phyloP scores from a whole-genome alignment of 2,113 vertebrate species.

The Coracopsis vasa region DNA sequence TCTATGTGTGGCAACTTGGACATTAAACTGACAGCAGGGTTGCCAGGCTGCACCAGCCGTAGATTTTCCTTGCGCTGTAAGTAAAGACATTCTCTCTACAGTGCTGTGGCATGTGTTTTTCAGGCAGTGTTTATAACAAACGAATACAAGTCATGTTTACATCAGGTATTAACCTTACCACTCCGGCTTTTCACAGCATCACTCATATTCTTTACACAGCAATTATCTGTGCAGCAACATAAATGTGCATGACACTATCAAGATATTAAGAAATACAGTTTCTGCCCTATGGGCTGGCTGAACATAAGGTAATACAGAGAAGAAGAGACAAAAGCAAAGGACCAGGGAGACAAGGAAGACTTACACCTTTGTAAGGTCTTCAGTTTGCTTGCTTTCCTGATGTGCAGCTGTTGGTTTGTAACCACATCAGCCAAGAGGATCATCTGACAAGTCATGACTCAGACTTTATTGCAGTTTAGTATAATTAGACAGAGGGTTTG shows the following conservation, averaged over 20 bases:
- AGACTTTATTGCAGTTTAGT: neutral
- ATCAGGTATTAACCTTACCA: neutral
- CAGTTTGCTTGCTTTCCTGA: neutral
- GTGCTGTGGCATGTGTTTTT: neutral
- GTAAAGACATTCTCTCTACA: neutral
- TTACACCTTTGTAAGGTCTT: neutral
- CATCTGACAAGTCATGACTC: constrained; percentile 16
- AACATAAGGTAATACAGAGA: neutral
- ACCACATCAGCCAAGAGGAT: neutral
- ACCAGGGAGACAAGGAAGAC: neutral
- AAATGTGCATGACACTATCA: neutral
- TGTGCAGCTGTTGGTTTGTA: neutral
- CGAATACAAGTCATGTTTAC: neutral
- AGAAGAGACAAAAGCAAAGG: neutral
- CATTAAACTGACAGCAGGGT: neutral
- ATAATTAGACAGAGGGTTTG: neutral
- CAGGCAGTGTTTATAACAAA: neutral
- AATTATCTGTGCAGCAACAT: neutral
- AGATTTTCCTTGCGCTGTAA: neutral
- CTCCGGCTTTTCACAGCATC: neutral
- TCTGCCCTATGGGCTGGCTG: neutral
- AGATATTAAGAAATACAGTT: neutral
- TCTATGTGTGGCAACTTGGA: neutral
- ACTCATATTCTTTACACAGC: neutral
- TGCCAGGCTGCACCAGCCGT: neutral